Percentiles rank a stretch among this genome's conserved stretches.
These are phyloP conservation scores for Hydriomena furcata DNA, from an alignment of 2,888 invertebrate genomes.

Conservation along the genomic window DNA sequence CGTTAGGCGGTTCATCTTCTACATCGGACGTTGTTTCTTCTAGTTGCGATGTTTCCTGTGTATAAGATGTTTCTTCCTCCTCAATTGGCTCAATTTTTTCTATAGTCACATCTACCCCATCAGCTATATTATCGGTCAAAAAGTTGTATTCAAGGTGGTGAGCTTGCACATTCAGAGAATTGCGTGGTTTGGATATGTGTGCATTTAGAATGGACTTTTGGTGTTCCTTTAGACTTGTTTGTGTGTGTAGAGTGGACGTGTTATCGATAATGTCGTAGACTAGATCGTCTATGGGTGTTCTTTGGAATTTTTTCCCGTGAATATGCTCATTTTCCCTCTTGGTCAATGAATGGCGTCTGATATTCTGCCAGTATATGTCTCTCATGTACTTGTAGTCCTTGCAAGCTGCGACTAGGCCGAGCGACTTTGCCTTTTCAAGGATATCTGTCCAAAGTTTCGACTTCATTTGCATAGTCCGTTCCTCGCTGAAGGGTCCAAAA, in stretches of 20 bases:
- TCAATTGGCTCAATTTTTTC: constrained; percentile 2
- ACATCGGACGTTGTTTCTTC: too few relatives aligned
- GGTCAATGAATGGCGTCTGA: constrained; percentile 20
- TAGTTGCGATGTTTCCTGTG: background rate
- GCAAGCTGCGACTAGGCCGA: constrained; percentile 22
- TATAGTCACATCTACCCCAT: background rate
- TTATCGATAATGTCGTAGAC: constrained; percentile 29
- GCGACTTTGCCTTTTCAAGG: constrained; percentile 25
- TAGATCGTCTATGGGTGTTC: constrained; percentile 21
- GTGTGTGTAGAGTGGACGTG: constrained; percentile 16
- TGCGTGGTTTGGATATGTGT: background rate
- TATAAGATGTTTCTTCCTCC: background rate
- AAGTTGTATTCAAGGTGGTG: background rate
- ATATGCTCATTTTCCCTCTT: constrained; percentile 16
- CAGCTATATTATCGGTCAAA: background rate
- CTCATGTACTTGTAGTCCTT: constrained; percentile 31
- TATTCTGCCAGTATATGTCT: constrained; percentile 34
- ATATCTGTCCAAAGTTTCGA: constrained; percentile 26
- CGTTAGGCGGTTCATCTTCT: background rate
- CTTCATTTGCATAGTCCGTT: constrained; percentile 22
- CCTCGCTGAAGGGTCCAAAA: constrained; percentile 24
- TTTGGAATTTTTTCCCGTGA: background rate
- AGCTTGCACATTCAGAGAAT: background rate
- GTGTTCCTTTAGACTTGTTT: background rate
- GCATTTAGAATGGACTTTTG: background rate